These are phyloP conservation scores for Ellobium chinense DNA, from an alignment of 2,888 invertebrate genomes.

Conservation along the genomic window DNA sequence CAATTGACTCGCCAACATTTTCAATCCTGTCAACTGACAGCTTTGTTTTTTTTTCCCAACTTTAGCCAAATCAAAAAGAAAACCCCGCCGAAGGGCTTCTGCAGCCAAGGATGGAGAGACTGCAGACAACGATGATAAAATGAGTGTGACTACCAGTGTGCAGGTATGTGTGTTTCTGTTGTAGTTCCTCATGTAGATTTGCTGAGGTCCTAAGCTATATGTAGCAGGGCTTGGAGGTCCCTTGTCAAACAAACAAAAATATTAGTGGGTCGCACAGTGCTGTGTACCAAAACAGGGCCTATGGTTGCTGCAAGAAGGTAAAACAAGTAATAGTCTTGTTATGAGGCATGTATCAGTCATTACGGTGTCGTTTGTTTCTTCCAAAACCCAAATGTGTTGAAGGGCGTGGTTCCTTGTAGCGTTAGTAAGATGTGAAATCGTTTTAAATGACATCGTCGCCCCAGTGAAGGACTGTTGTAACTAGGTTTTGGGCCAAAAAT, in stretches of 20 bases:
- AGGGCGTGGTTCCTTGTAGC: too few species aligned
- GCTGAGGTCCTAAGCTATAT: background rate
- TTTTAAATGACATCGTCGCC: too few species aligned
- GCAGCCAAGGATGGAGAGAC: background rate
- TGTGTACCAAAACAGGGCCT: background rate
- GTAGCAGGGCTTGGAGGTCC: background rate
- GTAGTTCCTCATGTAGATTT: background rate
- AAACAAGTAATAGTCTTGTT: too few species aligned
- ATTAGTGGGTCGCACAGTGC: background rate
- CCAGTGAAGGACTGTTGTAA: too few species aligned
- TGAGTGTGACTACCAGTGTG: conserved; percentile 15
- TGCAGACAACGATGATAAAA: background rate
- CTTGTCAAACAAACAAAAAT: background rate
- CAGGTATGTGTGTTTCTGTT: background rate
- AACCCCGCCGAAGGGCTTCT: background rate
- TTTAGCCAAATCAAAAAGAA: background rate
- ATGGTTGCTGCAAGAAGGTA: background rate
- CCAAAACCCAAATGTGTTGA: too few species aligned
- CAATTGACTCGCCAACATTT: too few species aligned
- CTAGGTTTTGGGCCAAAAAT: too few species aligned
- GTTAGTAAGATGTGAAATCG: too few species aligned
- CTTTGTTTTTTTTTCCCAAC: too few species aligned
- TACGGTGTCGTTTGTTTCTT: too few species aligned
- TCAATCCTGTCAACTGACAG: too few species aligned
- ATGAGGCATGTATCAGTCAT: too few species aligned